Percentiles rank a stretch among this genome's conserved stretches.
phyloP scores from a whole-genome alignment of 2,797 vertebrate genomes.

The Enteromius mattozi region DNA sequence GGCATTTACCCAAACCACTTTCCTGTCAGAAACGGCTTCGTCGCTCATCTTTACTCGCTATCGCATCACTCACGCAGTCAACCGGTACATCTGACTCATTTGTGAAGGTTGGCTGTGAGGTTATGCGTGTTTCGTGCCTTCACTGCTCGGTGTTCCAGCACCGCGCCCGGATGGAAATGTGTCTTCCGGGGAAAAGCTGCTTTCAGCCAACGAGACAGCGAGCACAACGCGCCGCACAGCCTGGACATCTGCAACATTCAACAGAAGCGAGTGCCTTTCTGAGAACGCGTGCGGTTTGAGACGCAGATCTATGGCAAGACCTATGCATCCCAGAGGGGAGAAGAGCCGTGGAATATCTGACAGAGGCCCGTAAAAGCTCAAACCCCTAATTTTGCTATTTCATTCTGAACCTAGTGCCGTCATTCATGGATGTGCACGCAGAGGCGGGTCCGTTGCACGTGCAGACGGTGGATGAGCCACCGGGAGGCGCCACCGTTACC shows the following conservation, averaged over 20 bases:
- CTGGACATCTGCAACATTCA: constrained; percentile 34
- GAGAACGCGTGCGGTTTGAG: constrained; percentile 12
- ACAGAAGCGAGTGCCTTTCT: constrained; percentile 20
- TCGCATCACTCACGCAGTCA: background rate
- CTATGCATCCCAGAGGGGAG: constrained; percentile 34
- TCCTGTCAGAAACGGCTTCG: background rate
- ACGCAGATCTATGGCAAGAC: constrained; percentile 32
- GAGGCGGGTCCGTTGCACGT: constrained; percentile 65
- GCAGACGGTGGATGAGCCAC: constrained; percentile 62
- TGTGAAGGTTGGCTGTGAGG: constrained; percentile 13
- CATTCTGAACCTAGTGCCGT: constrained; percentile 51
- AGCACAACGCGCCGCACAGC: constrained; percentile 1
- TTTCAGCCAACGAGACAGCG: constrained; percentile 34
- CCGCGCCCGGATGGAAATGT: constrained; percentile 50
- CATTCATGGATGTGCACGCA: constrained; percentile 70
- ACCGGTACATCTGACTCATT: background rate
- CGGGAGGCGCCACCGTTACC: constrained; percentile 60
- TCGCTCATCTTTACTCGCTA: background rate
- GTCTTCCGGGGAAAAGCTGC: constrained; percentile 46
- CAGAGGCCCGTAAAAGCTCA: constrained; percentile 33
- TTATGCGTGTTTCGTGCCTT: constrained; percentile 26
- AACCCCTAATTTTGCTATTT: constrained; percentile 60
- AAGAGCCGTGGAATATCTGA: constrained; percentile 22
- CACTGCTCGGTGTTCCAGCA: constrained; percentile 30
- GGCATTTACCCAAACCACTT: background rate